A percentile compares a stretch with the other conserved stretches of the same genome.
These are phyloP conservation scores for Lycopodina hypogea DNA, from an alignment of 37 sponge, comb jelly and placozoan species.

Conservation along the genomic window DNA sequence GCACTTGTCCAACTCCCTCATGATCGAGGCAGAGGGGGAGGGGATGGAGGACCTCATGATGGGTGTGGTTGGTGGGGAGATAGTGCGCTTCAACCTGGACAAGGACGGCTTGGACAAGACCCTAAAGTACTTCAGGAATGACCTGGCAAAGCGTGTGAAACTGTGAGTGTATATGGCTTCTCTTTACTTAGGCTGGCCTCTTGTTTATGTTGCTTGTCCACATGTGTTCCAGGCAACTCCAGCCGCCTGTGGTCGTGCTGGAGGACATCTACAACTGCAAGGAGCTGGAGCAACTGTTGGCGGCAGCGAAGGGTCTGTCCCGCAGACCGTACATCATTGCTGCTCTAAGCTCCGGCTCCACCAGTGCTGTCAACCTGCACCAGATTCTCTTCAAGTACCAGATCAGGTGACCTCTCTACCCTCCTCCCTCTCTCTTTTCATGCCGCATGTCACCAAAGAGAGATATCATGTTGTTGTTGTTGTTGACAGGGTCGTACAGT, in stretches of 20 bases:
- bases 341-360: constrained; percentile 51
- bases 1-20: constrained; percentile 39
- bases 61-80: constrained; percentile 1
- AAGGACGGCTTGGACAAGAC: constrained; percentile 54
- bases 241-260: constrained; percentile 49
- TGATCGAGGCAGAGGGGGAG: constrained; percentile 31
- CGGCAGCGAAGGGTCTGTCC: constrained; percentile 22
- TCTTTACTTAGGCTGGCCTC: no score
- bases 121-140: constrained; percentile 36
- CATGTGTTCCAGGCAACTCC: constrained; percentile 1
- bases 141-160: constrained; percentile 29
- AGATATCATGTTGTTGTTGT: background rate
- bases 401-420: constrained; percentile 37
- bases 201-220: no score
- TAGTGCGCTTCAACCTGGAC: constrained; percentile 45
- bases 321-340: constrained; percentile 62
- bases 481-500: constrained; percentile 51
- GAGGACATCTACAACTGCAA: constrained; percentile 59
- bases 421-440: background rate
- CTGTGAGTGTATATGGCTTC: constrained; percentile 22
- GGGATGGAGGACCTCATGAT: constrained; percentile 6
- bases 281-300: constrained; percentile 47
- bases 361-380: constrained; percentile 50
- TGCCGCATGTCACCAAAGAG: background rate
- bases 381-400: constrained; percentile 64